Conservation (phyloP, 2,888 invertebrate genomes). For the Scotopteryx bipunctaria region DNA sequence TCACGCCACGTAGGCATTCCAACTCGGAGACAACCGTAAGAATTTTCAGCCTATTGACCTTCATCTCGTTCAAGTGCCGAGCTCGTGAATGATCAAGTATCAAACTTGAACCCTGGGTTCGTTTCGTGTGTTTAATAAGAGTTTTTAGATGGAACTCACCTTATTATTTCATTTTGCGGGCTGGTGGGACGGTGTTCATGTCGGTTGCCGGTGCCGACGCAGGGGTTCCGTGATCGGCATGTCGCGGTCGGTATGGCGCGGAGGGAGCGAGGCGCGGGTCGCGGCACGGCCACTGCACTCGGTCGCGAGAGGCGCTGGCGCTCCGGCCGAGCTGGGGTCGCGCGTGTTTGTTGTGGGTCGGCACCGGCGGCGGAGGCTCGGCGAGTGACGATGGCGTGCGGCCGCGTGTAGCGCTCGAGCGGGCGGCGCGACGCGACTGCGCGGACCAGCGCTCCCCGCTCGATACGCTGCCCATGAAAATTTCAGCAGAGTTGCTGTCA, state of each 20-base stretch:
- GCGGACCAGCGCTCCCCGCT: slow-evolving; percentile 65
- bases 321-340: slow-evolving; percentile 51
- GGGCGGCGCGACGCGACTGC: slow-evolving; percentile 69
- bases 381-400: slow-evolving; percentile 46
- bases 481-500: slow-evolving; percentile 78
- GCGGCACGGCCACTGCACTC: slow-evolving; percentile 18
- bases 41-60: slow-evolving; percentile 15
- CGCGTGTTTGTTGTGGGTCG: slow-evolving; percentile 56
- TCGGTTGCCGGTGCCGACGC: slow-evolving; percentile 57
- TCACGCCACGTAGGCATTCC: slow-evolving; percentile 29
- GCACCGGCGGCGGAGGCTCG: slow-evolving; percentile 45
- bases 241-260: slow-evolving; percentile 38
- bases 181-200: slow-evolving; percentile 61
- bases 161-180: slow-evolving; percentile 79
- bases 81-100: slow-evolving; percentile 8
- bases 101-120: not conserved
- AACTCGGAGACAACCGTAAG: slow-evolving; percentile 25
- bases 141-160: slow-evolving; percentile 53
- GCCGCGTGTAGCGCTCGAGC: slow-evolving; percentile 54
- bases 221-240: slow-evolving; percentile 62
- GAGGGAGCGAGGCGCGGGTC: slow-evolving; percentile 34
- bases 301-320: slow-evolving; percentile 31
- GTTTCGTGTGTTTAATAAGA: slow-evolving; percentile 2
- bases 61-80: slow-evolving; percentile 9
- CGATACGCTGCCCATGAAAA: slow-evolving; percentile 82